A percentile compares a stretch with the other conserved stretches of the same genome.
These are phyloP conservation scores for Lydus trimaculatus DNA, from an alignment of 2,888 invertebrate genomes.

Conservation along the genomic window DNA sequence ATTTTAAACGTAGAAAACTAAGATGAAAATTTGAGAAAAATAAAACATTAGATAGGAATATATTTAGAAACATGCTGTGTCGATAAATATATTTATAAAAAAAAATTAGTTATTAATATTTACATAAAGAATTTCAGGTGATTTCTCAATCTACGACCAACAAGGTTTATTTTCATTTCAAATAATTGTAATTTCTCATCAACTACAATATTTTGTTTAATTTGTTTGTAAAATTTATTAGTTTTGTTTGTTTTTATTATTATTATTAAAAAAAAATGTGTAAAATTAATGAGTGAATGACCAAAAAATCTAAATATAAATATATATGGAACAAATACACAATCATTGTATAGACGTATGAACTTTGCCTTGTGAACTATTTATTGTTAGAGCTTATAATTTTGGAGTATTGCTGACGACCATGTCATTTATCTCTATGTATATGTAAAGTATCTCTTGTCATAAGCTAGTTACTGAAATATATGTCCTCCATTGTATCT, in stretches of 20 bases:
- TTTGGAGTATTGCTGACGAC: conserved; percentile 49
- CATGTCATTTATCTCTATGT: conserved; percentile 55
- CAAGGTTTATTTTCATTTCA: not conserved
- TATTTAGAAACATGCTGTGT: conserved; percentile 34
- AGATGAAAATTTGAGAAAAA: conserved; percentile 13
- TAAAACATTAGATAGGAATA: conserved; percentile 22
- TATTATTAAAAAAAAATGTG: conserved; percentile 13
- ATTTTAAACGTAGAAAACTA: conserved; percentile 29
- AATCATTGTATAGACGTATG: conserved; percentile 50
- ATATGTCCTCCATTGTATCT: conserved; percentile 59
- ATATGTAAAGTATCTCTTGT: conserved; percentile 57
- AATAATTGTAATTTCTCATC: not conserved
- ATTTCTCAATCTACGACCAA: conserved; percentile 31
- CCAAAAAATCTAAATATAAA: conserved; percentile 34
- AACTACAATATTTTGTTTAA: not conserved
- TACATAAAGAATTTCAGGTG: conserved; percentile 14
- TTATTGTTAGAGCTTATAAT: conserved; percentile 52
- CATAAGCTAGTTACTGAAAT: conserved; percentile 57
- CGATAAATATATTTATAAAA: conserved; percentile 37
- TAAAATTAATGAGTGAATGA: conserved; percentile 42
- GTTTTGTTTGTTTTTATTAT: conserved; percentile 19
- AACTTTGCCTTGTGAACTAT: conserved; percentile 53
- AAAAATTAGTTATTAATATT: conserved; percentile 23
- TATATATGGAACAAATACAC: conserved; percentile 38
- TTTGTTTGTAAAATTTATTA: not conserved